Conservation (phyloP, 2,888 invertebrate genomes). For the Timema podura region DNA sequence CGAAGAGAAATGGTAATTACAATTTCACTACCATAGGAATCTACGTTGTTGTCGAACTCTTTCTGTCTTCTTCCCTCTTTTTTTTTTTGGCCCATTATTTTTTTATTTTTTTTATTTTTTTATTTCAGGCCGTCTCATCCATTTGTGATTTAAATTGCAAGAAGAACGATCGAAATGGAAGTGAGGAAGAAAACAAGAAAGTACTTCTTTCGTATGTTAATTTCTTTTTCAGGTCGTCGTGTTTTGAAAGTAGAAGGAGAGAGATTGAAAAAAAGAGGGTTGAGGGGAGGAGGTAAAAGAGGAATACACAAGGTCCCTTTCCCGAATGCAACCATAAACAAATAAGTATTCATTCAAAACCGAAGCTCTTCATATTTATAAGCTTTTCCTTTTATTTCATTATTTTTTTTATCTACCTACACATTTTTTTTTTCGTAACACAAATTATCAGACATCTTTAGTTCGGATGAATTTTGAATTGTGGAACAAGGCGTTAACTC, state of each 20-base stretch:
- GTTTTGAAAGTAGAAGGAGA: neutral
- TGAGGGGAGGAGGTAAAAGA: too few relatives aligned
- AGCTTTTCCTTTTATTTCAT: too few relatives aligned
- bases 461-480: too few relatives aligned
- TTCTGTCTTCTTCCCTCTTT: neutral
- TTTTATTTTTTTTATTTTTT: neutral
- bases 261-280: too few relatives aligned
- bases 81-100: neutral
- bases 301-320: too few relatives aligned
- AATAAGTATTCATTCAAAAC: too few relatives aligned
- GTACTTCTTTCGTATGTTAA: conserved; percentile 22
- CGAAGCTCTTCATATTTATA: too few relatives aligned
- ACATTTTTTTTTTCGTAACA: too few relatives aligned
- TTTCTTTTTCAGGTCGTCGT: conserved; percentile 15
- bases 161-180: conserved; percentile 4
- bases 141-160: conserved; percentile 25
- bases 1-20: conserved; percentile 16
- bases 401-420: too few relatives aligned
- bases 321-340: too few relatives aligned
- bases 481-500: too few relatives aligned
- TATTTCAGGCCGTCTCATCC: conserved; percentile 17
- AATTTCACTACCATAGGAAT: conserved; percentile 13
- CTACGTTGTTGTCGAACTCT: neutral
- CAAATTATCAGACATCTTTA: too few relatives aligned
- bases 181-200: conserved; percentile 10